Percentiles rank a stretch among this genome's conserved stretches.
These are phyloP conservation scores for Macrotrachela quadricornifera DNA, from an alignment of 1,140 invertebrate genomes.

Conservation along the genomic window DNA sequence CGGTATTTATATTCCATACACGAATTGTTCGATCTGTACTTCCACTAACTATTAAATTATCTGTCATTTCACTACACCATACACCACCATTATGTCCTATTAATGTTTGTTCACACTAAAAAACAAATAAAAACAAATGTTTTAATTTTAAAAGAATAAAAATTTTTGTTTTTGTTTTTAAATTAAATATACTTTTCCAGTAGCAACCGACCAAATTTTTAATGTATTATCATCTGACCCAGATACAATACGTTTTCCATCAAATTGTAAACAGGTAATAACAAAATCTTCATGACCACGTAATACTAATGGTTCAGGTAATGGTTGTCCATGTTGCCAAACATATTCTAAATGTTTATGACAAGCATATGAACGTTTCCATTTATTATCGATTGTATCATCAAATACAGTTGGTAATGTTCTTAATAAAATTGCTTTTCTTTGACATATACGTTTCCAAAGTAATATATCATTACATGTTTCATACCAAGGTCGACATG, in stretches of 20 bases:
- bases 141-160: too few species aligned
- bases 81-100: slow-evolving; percentile 91
- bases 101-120: slow-evolving; percentile 41
- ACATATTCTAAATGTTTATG: too few species aligned
- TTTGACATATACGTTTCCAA: slow-evolving; percentile 6
- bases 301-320: background rate
- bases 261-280: slow-evolving; percentile 93
- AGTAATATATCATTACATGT: slow-evolving; percentile 3
- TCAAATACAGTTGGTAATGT: too few species aligned
- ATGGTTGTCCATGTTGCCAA: background rate
- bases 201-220: slow-evolving; percentile 87
- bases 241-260: slow-evolving; percentile 75
- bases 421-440: background rate
- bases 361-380: too few species aligned
- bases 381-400: too few species aligned
- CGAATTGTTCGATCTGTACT: slow-evolving; percentile 89
- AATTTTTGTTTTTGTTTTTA: too few species aligned
- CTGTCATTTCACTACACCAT: slow-evolving; percentile 90
- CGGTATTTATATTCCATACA: slow-evolving; percentile 84
- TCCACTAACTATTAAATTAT: slow-evolving; percentile 74
- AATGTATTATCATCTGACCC: slow-evolving; percentile 96
- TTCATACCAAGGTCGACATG: background rate
- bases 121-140: too few species aligned
- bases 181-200: slow-evolving; percentile 44
- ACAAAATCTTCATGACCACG: slow-evolving; percentile 78